Percentiles rank a stretch among this genome's conserved stretches.
Evolutionary conservation across 2,888 invertebrate species (phyloP).

Genomic region (Eudemis profundana): DNA sequence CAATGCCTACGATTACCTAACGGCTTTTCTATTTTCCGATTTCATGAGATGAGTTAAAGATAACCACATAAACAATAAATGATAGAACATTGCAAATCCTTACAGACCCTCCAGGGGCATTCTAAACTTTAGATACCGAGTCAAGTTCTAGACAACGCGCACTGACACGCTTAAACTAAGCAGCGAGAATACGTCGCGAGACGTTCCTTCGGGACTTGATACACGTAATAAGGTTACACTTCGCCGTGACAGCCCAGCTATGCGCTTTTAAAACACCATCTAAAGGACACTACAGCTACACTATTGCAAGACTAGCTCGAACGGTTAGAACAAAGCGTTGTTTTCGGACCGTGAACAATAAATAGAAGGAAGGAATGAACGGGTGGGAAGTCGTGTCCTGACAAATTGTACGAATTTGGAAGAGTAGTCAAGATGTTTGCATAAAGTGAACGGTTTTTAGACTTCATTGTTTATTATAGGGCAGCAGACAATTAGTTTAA

Average conservation of each 20-base stretch:
- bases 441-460: too few relatives aligned
- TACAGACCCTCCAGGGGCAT: slow-evolving; percentile 2
- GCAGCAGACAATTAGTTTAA: too few relatives aligned
- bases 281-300: background rate
- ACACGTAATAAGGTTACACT: slow-evolving; percentile 39
- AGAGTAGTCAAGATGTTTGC: too few relatives aligned
- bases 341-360: background rate
- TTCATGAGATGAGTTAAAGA: background rate
- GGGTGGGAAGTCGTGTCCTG: too few relatives aligned
- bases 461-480: too few relatives aligned
- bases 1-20: too few relatives aligned
- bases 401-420: too few relatives aligned
- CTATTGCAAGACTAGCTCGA: background rate
- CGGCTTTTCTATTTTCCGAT: too few relatives aligned
- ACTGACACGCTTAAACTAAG: slow-evolving; percentile 41
- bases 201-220: slow-evolving; percentile 38
- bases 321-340: background rate
- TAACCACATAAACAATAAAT: background rate
- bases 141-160: slow-evolving; percentile 26
- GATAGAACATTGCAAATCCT: slow-evolving; percentile 9
- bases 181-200: slow-evolving; percentile 34
- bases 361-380: too few relatives aligned
- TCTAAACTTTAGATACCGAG: slow-evolving; percentile 33
- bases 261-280: slow-evolving; percentile 22
- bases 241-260: slow-evolving; percentile 19